Percentiles rank a stretch among this genome's conserved stretches.
phyloP scores from a whole-genome alignment of 1,140 invertebrate species.

The Oedothorax gibbosus region DNA sequence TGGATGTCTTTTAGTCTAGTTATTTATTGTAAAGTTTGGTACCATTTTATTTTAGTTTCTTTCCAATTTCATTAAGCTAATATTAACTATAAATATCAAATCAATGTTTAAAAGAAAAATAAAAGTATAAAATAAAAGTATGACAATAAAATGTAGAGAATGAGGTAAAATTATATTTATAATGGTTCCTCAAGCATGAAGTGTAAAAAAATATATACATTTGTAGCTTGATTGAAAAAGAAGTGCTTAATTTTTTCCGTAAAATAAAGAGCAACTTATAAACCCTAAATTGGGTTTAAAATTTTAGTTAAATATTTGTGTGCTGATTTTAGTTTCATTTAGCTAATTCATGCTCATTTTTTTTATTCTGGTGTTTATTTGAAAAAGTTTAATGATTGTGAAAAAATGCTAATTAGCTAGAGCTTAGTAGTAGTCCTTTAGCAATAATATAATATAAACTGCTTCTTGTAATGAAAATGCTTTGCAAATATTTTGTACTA shows the following conservation, averaged over 20 bases:
- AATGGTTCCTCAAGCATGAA: too few species aligned
- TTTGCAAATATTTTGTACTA: constrained; percentile 46
- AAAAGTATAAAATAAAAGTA: too few species aligned
- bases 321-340: neutral
- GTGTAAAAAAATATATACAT: too few species aligned
- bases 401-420: constrained; percentile 16
- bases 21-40: too few species aligned
- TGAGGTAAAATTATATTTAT: too few species aligned
- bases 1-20: too few species aligned
- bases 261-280: neutral
- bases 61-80: too few species aligned
- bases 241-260: neutral
- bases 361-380: neutral
- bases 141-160: too few species aligned
- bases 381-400: neutral
- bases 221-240: neutral
- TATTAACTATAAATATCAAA: too few species aligned
- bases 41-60: too few species aligned
- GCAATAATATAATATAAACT: constrained; percentile 3
- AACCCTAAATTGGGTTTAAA: neutral
- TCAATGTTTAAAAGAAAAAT: too few species aligned
- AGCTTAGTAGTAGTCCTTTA: constrained; percentile 19
- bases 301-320: neutral
- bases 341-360: neutral
- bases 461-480: neutral